Evolutionary conservation across 92 coral and sea anemone genomes (phyloP).

Genomic region (Bergia sp.): DNA sequence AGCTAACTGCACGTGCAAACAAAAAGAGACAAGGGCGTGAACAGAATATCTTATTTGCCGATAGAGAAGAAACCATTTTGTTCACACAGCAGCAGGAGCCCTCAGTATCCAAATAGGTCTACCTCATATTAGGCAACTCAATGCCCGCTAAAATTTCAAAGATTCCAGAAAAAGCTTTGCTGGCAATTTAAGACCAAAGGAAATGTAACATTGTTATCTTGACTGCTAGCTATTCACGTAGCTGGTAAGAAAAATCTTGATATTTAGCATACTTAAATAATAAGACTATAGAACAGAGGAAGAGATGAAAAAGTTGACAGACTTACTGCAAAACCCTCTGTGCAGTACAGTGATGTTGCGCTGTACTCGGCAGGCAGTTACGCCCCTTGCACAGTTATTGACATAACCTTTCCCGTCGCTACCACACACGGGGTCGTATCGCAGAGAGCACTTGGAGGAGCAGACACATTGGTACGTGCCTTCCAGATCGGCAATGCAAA

Average conservation of each 20-base stretch:
- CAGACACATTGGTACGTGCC: constrained; percentile 15
- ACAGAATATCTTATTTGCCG: background rate
- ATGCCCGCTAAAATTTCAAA: no score
- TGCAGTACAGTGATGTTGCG: constrained; percentile 28
- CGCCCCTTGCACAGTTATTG: constrained; percentile 77
- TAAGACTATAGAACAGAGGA: background rate
- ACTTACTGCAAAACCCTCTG: constrained; percentile 36
- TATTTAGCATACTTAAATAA: background rate
- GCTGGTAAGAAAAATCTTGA: background rate
- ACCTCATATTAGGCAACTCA: no score
- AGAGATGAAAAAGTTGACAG: background rate
- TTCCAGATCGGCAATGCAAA: background rate
- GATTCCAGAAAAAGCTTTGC: background rate
- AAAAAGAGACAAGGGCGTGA: background rate
- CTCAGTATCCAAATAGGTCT: no score
- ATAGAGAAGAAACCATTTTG: no score
- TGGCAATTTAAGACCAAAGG: background rate
- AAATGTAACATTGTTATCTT: background rate
- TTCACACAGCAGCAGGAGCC: no score
- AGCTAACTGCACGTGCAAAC: background rate
- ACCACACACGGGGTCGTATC: constrained; percentile 71
- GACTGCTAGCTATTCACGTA: no score
- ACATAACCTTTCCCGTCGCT: constrained; percentile 75
- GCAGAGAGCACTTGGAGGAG: constrained; percentile 25
- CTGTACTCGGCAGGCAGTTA: constrained; percentile 69